Evolutionary conservation across 1,140 invertebrate species (phyloP).

Genomic region (Drosophila saltans): DNA sequence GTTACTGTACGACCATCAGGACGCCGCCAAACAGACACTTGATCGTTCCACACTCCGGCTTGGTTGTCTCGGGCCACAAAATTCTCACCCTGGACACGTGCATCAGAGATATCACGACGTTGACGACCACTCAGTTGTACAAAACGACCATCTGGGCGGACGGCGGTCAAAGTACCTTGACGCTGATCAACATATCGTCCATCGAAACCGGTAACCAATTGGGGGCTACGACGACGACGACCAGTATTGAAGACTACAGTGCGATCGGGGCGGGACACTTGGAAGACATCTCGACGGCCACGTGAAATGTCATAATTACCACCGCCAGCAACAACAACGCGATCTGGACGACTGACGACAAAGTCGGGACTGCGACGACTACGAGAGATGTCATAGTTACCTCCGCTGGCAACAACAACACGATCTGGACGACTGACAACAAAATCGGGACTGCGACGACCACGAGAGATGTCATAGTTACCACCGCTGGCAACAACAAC

Average conservation of each 20-base stretch:
- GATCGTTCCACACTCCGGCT: slow-evolving; percentile 39
- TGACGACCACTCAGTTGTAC: not conserved
- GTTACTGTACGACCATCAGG: slow-evolving; percentile 47
- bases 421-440: slow-evolving; percentile 1
- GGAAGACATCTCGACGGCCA: not conserved
- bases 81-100: slow-evolving; percentile 36
- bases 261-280: not conserved
- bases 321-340: not conserved
- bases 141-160: slow-evolving; percentile 29
- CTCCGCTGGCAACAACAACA: not conserved
- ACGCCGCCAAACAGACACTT: slow-evolving; percentile 44
- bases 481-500: not conserved
- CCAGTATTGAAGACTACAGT: not conserved
- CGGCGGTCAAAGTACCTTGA: not conserved
- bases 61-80: slow-evolving; percentile 47
- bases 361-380: slow-evolving; percentile 22
- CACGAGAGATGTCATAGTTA: not conserved
- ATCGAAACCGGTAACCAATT: not conserved
- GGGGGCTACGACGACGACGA: slow-evolving; percentile 1
- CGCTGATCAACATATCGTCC: slow-evolving; percentile 2
- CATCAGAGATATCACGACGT: slow-evolving; percentile 2
- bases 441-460: slow-evolving; percentile 22
- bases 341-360: not conserved
- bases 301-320: not conserved
- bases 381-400: not conserved